Evolutionary conservation across 2,888 invertebrate genomes (phyloP).

Genomic region (Pseudanteris insignis): DNA sequence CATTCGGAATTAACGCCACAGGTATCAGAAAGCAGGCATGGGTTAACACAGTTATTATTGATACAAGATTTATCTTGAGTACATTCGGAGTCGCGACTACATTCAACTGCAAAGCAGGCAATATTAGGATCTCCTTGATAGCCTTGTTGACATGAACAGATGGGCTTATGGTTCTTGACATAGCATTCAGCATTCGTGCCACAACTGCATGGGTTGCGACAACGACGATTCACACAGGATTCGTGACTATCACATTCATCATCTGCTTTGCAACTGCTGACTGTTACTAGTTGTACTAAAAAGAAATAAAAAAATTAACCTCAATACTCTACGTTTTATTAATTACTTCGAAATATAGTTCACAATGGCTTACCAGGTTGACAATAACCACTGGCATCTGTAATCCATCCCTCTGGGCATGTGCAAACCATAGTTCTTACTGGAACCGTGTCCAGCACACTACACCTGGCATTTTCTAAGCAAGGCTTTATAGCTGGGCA

Average conservation of each 20-base stretch:
- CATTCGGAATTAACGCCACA: conserved; percentile 88
- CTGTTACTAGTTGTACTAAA: conserved; percentile 70
- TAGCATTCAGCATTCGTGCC: conserved; percentile 85
- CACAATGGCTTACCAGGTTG: conserved; percentile 69
- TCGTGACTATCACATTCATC: conserved; percentile 81
- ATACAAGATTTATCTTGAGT: conserved; percentile 83
- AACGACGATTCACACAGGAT: conserved; percentile 86
- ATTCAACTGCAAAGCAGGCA: conserved; percentile 82
- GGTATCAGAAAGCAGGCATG: conserved; percentile 81
- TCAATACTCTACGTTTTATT: no score
- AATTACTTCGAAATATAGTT: neutral
- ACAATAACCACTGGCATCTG: conserved; percentile 82
- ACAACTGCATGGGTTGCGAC: conserved; percentile 88
- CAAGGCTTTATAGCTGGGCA: conserved; percentile 82
- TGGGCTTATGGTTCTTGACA: conserved; percentile 84
- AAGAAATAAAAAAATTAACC: conserved; percentile 60
- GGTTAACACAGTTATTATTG: conserved; percentile 86
- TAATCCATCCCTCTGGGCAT: conserved; percentile 86
- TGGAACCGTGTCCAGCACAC: conserved; percentile 84
- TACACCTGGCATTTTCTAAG: conserved; percentile 77
- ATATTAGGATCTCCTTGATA: conserved; percentile 88
- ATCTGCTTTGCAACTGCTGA: conserved; percentile 80
- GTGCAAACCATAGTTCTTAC: conserved; percentile 89
- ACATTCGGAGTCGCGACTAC: conserved; percentile 84
- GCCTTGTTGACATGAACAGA: conserved; percentile 85